These are phyloP conservation scores for Lysiphlebus fabarum DNA, from an alignment of 1,140 invertebrate species.

Conservation along the genomic window DNA sequence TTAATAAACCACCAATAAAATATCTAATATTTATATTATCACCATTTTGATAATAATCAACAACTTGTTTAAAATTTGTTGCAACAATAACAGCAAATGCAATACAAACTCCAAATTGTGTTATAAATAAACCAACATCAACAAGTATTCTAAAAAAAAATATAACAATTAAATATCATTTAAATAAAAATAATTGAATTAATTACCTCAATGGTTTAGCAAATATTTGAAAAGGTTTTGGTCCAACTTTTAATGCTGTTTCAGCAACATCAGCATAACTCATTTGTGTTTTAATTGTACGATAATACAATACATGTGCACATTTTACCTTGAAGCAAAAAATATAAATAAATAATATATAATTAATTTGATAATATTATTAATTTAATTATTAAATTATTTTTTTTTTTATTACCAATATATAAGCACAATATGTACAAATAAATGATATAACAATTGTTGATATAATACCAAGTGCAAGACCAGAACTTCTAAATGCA, in stretches of 20 bases:
- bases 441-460: slow-evolving; percentile 78
- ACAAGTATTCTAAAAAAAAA: slow-evolving; percentile 25
- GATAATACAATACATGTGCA: slow-evolving; percentile 73
- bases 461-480: slow-evolving; percentile 71
- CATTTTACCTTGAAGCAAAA: slow-evolving; percentile 61
- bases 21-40: background rate
- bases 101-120: slow-evolving; percentile 81
- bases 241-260: slow-evolving; percentile 68
- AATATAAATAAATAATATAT: too few species aligned
- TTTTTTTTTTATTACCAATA: slow-evolving; percentile 51
- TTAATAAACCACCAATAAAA: slow-evolving; percentile 46
- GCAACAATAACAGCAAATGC: slow-evolving; percentile 79
- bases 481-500: slow-evolving; percentile 77
- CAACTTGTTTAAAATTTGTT: slow-evolving; percentile 64
- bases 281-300: slow-evolving; percentile 66
- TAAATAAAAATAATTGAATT: too few species aligned
- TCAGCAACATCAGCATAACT: slow-evolving; percentile 76
- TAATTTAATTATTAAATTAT: too few species aligned
- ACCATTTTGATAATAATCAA: background rate
- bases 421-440: slow-evolving; percentile 83
- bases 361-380: too few species aligned
- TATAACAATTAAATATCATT: too few species aligned
- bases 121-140: slow-evolving; percentile 61
- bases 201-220: slow-evolving; percentile 63
- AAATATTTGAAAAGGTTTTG: slow-evolving; percentile 62